Conservation (phyloP, 2,113 vertebrate genomes). For the Myocastor coypus region DNA sequence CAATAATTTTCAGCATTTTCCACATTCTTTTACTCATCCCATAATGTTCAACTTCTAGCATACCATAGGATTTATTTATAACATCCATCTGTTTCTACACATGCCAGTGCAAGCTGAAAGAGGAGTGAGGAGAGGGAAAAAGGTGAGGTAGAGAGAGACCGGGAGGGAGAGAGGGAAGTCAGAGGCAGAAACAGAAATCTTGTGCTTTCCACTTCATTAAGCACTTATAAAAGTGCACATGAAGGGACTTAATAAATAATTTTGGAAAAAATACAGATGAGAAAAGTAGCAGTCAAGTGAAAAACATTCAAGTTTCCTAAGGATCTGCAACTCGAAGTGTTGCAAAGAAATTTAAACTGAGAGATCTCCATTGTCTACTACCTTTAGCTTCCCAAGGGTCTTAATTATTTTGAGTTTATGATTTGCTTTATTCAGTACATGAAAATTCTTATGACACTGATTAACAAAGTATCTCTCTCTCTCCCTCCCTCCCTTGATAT, state of each 20-base stretch:
- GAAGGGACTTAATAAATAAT: background rate
- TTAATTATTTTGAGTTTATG: background rate
- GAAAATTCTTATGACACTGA: background rate
- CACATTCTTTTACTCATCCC: background rate
- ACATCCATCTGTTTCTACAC: conserved; percentile 18
- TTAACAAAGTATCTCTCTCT: background rate
- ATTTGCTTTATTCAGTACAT: background rate
- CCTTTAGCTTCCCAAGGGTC: background rate
- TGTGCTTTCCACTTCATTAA: background rate
- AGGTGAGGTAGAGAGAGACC: background rate
- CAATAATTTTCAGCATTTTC: background rate
- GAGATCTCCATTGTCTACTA: background rate
- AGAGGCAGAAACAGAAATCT: background rate
- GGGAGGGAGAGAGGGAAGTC: background rate
- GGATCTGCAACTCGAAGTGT: background rate
- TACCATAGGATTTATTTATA: conserved; percentile 13
- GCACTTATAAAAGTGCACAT: background rate
- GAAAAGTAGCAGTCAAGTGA: background rate
- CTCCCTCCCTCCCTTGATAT: background rate
- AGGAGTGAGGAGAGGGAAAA: background rate
- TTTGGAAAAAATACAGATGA: background rate
- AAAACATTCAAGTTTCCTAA: background rate
- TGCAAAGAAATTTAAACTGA: background rate
- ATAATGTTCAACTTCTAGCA: background rate
- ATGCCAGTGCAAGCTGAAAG: background rate